These are phyloP conservation scores for Trypoxylus dichotomus DNA, from an alignment of 1,140 invertebrate genomes.

Conservation along the genomic window DNA sequence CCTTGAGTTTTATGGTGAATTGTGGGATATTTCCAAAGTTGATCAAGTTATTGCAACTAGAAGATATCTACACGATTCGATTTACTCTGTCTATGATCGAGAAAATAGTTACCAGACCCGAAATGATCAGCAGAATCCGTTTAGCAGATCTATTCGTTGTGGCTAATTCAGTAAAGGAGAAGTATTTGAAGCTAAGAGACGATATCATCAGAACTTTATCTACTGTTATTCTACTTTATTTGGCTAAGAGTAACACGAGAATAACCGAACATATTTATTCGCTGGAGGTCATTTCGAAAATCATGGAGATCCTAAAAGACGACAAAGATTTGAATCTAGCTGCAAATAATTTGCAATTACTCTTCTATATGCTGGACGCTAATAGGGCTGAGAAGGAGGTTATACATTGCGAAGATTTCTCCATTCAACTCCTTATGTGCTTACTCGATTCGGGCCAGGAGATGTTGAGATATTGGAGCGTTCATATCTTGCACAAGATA, in stretches of 20 bases:
- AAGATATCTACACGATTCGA: not conserved
- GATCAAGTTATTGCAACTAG: not conserved
- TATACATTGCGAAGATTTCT: conserved; percentile 34
- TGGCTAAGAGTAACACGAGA: not conserved
- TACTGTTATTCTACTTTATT: not conserved
- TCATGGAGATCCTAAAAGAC: conserved; percentile 34
- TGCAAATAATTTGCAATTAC: conserved; percentile 35
- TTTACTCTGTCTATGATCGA: conserved; percentile 16
- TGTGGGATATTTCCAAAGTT: not conserved
- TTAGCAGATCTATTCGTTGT: not conserved
- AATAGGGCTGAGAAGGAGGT: conserved; percentile 35
- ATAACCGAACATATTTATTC: not conserved
- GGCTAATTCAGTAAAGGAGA: not conserved
- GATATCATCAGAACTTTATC: not conserved
- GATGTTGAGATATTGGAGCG: conserved; percentile 28
- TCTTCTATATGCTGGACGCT: conserved; percentile 38
- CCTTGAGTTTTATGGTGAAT: not conserved
- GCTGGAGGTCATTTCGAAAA: not conserved
- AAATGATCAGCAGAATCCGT: not conserved
- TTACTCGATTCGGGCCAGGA: conserved; percentile 35
- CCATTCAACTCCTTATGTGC: conserved; percentile 33
- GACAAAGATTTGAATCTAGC: conserved; percentile 37
- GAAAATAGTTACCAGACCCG: not conserved
- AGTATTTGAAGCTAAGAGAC: not conserved
- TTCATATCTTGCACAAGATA: conserved; percentile 38